phyloP scores from a whole-genome alignment of 2,888 invertebrate species.

The Phymatocera aterrima region DNA sequence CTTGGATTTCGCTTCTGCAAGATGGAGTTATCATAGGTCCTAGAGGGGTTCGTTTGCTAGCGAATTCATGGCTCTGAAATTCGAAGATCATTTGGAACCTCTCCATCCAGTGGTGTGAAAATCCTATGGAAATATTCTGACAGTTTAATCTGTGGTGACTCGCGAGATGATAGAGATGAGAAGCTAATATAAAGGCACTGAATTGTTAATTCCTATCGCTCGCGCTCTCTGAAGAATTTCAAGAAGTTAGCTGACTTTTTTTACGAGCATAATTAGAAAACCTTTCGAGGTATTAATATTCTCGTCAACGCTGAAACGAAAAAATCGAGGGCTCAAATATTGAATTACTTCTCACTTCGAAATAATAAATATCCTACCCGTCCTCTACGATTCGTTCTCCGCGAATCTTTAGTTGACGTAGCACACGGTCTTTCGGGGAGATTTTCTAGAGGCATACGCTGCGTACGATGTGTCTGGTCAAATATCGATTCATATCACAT shows the following conservation, averaged over 20 bases:
- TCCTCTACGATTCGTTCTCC: not conserved
- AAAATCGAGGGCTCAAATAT: conserved; percentile 24
- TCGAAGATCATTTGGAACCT: not conserved
- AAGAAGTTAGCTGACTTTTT: conserved; percentile 29
- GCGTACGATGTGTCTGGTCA: not conserved
- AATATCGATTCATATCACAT: conserved; percentile 30
- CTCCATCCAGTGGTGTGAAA: not conserved
- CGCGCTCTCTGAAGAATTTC: conserved; percentile 18
- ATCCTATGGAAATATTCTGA: not conserved
- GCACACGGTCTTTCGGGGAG: not conserved
- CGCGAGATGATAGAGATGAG: conserved; percentile 7
- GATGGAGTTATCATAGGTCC: not conserved
- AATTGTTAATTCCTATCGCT: conserved; percentile 37
- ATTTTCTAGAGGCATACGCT: not conserved
- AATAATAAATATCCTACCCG: conserved; percentile 38
- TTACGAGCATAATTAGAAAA: conserved; percentile 33
- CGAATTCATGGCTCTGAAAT: not conserved
- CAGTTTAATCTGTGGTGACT: conserved; percentile 7
- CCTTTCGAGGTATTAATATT: conserved; percentile 44
- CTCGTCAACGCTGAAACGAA: conserved; percentile 40
- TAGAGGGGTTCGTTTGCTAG: not conserved
- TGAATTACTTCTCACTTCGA: conserved; percentile 21
- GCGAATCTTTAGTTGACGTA: not conserved
- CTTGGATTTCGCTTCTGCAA: not conserved
- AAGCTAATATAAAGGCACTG: conserved; percentile 17